Percentiles rank a stretch among this genome's conserved stretches.
phyloP scores from a whole-genome alignment of 2,113 vertebrate species.

The Malaclemys terrapin region DNA sequence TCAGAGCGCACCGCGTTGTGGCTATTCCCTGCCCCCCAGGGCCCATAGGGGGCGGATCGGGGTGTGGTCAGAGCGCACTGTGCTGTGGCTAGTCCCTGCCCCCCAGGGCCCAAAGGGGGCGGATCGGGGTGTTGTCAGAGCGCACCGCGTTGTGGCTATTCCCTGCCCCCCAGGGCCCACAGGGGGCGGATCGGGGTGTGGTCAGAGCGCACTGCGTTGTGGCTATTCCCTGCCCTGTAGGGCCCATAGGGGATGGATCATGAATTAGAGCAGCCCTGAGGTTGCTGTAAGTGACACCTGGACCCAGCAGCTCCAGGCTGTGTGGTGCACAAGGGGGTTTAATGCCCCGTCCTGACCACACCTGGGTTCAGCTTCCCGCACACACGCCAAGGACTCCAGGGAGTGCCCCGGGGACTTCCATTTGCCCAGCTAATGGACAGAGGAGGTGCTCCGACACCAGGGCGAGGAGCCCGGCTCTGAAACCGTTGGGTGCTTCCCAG shows the following conservation, averaged over 20 bases:
- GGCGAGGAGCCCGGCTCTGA: fast-evolving
- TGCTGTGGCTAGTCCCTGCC: too few species aligned
- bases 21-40: too few species aligned
- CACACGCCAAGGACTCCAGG: background rate
- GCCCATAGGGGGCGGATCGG: too few species aligned
- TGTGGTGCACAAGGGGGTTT: background rate
- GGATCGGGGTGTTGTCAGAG: fast-evolving
- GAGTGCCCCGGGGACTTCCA: too few species aligned
- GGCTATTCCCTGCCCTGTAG: too few species aligned
- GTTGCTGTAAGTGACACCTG: background rate
- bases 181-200: too few species aligned
- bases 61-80: too few species aligned
- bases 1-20: fast-evolving
- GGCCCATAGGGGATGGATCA: too few species aligned
- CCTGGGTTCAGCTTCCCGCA: background rate
- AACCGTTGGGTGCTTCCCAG: background rate
- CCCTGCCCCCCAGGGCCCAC: too few species aligned
- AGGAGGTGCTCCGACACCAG: background rate
- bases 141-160: fast-evolving
- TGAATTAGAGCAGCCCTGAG: background rate
- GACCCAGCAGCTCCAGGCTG: background rate
- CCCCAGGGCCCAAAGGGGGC: too few species aligned
- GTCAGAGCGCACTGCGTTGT: fast-evolving
- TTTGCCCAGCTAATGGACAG: too few species aligned
- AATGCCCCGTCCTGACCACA: background rate